Base-by-base conservation (phyloP, 2,888 invertebrate genomes). In the Carcina quercana region DNA sequence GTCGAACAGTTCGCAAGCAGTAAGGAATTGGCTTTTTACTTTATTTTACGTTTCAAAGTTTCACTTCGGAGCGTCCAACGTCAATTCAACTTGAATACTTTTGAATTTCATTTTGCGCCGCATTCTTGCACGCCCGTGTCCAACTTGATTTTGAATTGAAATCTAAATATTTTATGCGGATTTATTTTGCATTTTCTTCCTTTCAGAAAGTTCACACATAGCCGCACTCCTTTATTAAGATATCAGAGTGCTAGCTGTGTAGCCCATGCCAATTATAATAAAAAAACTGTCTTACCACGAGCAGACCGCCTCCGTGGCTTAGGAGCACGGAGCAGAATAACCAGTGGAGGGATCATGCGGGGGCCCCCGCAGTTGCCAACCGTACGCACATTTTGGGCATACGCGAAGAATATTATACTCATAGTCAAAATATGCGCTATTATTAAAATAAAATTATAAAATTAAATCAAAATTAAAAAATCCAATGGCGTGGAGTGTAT, bases 11-110 rank as follows among this genome's bases (percentile, higher is more conserved):
- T 53, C 45, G 45, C 43, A 42, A 50, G 41, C 47, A 35, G 53
- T 49, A 53, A 45, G 54, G 59, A 61, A 59, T 57, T 61, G 45
- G 46, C 57, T 53, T 65, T 65, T 63, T 61, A 52, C 49, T 47
- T n/a, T n/a, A n/a, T n/a, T n/a, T n/a, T n/a, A n/a, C n/a, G 53
- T 22, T 43, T n/a, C 37, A 32, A 61, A 66, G 55, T 65, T 66
- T 11, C 50, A 43, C 53, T 49, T 48, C 35, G 8, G 12, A 20
- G 34, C 13, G 35, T 37, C 25, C 49, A 62, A 53, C 56, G 60
- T 59, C 67, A 60, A 53, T 63, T 55, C 50, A 53, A 49, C 46
- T 58, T 56, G 50, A 53, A 59, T 56, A 52, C 52, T 53, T 57
- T 52, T 47, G 34, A 34, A 45, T 52, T 55, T 53, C 49, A 53